Conservation (phyloP, 2,888 invertebrate genomes). For the Tillus elongatus region DNA sequence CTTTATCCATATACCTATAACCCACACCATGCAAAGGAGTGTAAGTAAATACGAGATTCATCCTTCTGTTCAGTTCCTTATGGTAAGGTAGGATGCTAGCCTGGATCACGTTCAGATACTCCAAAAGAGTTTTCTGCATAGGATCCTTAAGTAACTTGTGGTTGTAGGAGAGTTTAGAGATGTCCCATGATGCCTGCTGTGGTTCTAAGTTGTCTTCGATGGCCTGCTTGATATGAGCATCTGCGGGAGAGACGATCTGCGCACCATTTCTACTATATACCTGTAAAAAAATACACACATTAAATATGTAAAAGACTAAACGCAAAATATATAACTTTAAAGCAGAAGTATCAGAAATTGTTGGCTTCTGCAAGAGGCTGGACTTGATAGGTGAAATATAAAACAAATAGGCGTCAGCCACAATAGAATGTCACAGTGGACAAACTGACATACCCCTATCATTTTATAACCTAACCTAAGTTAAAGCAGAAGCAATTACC, state of each 20-base stretch:
- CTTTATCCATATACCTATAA: conserved; percentile 62
- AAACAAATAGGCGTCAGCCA: too few relatives aligned
- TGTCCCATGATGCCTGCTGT: conserved; percentile 68
- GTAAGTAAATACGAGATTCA: conserved; percentile 59
- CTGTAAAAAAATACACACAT: conserved; percentile 24
- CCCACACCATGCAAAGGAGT: conserved; percentile 99
- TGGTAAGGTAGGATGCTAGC: conserved; percentile 47
- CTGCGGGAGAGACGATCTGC: conserved; percentile 90
- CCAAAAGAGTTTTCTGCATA: conserved; percentile 52
- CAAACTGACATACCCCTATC: too few relatives aligned
- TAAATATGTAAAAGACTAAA: conserved; percentile 8
- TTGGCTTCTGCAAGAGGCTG: too few relatives aligned
- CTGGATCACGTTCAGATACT: conserved; percentile 58
- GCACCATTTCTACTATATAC: conserved; percentile 94
- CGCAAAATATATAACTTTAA: too few relatives aligned
- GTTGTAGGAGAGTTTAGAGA: conserved; percentile 46
- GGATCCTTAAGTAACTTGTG: conserved; percentile 56
- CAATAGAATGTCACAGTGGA: too few relatives aligned
- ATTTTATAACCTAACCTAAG: too few relatives aligned
- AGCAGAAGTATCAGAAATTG: too few relatives aligned
- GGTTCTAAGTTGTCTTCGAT: conserved; percentile 75
- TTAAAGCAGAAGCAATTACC: too few relatives aligned
- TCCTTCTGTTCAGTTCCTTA: conserved; percentile 47
- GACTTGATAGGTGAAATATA: too few relatives aligned
- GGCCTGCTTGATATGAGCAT: conserved; percentile 70